Percentiles rank a stretch among this genome's conserved stretches.
These are phyloP conservation scores for Carpatolechia fugitivella DNA, from an alignment of 2,888 invertebrate genomes.

Conservation along the genomic window DNA sequence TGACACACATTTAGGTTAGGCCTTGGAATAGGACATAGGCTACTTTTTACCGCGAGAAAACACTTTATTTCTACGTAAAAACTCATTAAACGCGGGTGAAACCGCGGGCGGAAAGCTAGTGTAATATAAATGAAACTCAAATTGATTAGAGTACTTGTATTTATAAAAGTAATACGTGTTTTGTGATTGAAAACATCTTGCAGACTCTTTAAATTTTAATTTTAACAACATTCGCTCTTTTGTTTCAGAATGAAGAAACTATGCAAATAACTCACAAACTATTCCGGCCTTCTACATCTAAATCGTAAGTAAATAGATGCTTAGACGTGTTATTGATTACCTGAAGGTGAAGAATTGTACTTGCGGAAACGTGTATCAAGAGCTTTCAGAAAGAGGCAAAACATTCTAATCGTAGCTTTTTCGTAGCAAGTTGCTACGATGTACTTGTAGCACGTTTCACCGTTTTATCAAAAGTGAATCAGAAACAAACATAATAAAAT, in stretches of 20 bases:
- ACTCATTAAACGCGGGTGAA: too few relatives aligned
- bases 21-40: too few relatives aligned
- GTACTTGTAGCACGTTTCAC: slow-evolving; percentile 34
- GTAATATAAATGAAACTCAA: too few relatives aligned
- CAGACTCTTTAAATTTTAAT: neutral
- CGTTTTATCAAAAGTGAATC: slow-evolving; percentile 51
- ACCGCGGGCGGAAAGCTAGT: too few relatives aligned
- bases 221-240: slow-evolving; percentile 23
- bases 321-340: too few relatives aligned
- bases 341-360: neutral
- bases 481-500: too few relatives aligned
- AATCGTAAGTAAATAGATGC: slow-evolving; percentile 52
- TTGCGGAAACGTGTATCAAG: slow-evolving; percentile 11
- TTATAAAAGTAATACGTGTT: too few relatives aligned
- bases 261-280: slow-evolving; percentile 68
- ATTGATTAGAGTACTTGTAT: too few relatives aligned
- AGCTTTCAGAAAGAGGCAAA: slow-evolving; percentile 12
- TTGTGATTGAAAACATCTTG: neutral
- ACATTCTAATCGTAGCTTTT: neutral
- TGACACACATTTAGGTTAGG: too few relatives aligned
- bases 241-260: slow-evolving; percentile 62
- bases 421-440: neutral
- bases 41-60: too few relatives aligned
- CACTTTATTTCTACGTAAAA: too few relatives aligned
- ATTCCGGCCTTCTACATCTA: slow-evolving; percentile 68